Conservation (phyloP, 2,113 vertebrate genomes). For the Carassius carassius region DNA sequence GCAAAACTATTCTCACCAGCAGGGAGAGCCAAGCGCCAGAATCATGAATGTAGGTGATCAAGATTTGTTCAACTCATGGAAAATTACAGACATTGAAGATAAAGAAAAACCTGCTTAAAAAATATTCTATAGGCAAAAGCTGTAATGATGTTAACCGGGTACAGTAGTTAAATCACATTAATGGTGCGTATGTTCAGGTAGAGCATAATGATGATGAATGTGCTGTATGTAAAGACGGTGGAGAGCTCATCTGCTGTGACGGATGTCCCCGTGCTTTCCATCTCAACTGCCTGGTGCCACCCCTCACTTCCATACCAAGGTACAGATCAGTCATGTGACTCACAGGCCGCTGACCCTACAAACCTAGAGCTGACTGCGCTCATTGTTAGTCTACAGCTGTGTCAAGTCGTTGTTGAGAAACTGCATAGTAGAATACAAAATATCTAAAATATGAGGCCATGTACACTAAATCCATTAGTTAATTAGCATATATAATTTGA, state of each 20-base stretch:
- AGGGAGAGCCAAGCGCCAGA: slow-evolving; percentile 63
- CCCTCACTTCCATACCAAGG: slow-evolving; percentile 83
- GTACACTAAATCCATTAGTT: too few relatives aligned
- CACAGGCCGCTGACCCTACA: neutral
- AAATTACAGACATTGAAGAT: neutral
- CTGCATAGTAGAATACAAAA: neutral
- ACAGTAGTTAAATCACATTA: neutral
- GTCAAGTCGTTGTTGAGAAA: neutral
- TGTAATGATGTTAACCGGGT: neutral
- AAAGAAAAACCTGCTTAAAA: neutral
- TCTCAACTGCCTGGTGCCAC: slow-evolving; percentile 85
- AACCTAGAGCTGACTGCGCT: neutral
- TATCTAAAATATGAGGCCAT: too few relatives aligned
- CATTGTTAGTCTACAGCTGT: neutral
- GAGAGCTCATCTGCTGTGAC: slow-evolving; percentile 94
- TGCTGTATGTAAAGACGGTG: slow-evolving; percentile 83
- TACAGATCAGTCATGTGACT: slow-evolving; percentile 40
- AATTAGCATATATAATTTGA: too few relatives aligned
- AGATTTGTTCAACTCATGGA: neutral
- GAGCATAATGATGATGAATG: slow-evolving; percentile 92
- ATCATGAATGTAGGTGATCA: slow-evolving; percentile 46
- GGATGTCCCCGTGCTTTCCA: slow-evolving; percentile 92
- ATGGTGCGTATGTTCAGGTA: slow-evolving; percentile 49
- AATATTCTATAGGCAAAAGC: neutral
- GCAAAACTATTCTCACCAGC: slow-evolving; percentile 64